These are phyloP conservation scores for Proctacanthus coquilletti DNA, from an alignment of 1,140 invertebrate species.

Conservation along the genomic window DNA sequence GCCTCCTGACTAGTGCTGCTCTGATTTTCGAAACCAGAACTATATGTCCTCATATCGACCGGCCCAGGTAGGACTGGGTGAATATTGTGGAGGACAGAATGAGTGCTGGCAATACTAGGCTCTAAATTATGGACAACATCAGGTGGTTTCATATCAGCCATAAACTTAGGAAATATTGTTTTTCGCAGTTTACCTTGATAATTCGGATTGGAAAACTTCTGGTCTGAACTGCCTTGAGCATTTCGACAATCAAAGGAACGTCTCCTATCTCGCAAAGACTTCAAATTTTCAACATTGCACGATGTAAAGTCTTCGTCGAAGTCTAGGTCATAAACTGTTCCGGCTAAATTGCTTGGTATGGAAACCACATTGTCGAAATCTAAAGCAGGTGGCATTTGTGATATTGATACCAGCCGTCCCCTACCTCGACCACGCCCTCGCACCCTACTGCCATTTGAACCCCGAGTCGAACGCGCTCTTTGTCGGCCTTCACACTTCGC, in stretches of 20 bases:
- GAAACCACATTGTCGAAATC: conserved; percentile 14
- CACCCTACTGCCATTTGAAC: conserved; percentile 36
- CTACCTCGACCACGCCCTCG: conserved; percentile 55
- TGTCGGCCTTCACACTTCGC: conserved; percentile 22
- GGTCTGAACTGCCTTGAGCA: conserved; percentile 15
- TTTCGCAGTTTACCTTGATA: neutral
- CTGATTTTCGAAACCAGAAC: conserved; percentile 37
- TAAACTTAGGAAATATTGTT: neutral
- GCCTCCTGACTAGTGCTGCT: conserved; percentile 34
- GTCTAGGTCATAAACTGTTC: conserved; percentile 75
- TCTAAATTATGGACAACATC: neutral
- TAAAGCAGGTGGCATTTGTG: conserved; percentile 24
- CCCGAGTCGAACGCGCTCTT: conserved; percentile 36
- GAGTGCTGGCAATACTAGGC: too few relatives aligned
- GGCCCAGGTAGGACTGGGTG: conserved; percentile 62
- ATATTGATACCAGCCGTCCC: conserved; percentile 20
- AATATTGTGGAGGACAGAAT: conserved; percentile 32
- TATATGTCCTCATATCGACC: conserved; percentile 77
- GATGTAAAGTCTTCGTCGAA: conserved; percentile 62
- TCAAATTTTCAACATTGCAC: conserved; percentile 59
- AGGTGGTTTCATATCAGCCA: neutral
- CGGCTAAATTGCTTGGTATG: conserved; percentile 61
- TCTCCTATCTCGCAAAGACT: conserved; percentile 62
- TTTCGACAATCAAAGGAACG: conserved; percentile 57
- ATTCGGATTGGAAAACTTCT: neutral